These are phyloP conservation scores for Carcinoscorpius rotundicauda DNA, from an alignment of 1,140 invertebrate genomes.

Conservation along the genomic window DNA sequence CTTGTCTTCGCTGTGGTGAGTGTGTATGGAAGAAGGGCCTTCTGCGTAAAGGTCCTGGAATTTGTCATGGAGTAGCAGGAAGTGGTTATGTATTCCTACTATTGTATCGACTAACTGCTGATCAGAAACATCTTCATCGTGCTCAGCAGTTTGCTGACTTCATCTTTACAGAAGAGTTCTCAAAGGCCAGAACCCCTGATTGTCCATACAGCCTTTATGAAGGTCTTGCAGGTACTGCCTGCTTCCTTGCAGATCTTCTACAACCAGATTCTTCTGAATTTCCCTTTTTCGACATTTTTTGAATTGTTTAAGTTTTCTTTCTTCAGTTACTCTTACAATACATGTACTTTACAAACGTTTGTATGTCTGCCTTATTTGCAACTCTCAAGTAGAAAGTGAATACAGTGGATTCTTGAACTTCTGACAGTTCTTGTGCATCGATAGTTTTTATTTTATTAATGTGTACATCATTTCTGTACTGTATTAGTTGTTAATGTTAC, in stretches of 20 bases:
- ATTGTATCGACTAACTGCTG: constrained; percentile 57
- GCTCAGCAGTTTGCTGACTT: constrained; percentile 66
- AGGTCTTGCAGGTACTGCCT: constrained; percentile 70
- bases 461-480: too few relatives aligned
- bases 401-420: too few relatives aligned
- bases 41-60: constrained; percentile 61
- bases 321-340: too few relatives aligned
- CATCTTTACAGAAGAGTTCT: constrained; percentile 51
- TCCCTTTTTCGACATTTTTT: constrained; percentile 69
- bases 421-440: too few relatives aligned
- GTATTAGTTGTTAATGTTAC: too few relatives aligned
- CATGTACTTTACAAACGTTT: too few relatives aligned
- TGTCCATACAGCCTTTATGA: constrained; percentile 70
- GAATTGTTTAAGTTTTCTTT: neutral
- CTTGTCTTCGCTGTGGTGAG: constrained; percentile 54
- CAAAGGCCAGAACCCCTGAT: constrained; percentile 57
- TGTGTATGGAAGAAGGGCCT: constrained; percentile 66
- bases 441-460: too few relatives aligned
- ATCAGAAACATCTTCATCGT: constrained; percentile 55
- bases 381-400: too few relatives aligned
- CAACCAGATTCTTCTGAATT: constrained; percentile 60
- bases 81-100: constrained; percentile 73
- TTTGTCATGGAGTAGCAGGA: constrained; percentile 75
- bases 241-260: constrained; percentile 62
- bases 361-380: too few relatives aligned